These are phyloP conservation scores for Chelon auratus DNA, from an alignment of 2,797 vertebrate genomes.

Conservation along the genomic window DNA sequence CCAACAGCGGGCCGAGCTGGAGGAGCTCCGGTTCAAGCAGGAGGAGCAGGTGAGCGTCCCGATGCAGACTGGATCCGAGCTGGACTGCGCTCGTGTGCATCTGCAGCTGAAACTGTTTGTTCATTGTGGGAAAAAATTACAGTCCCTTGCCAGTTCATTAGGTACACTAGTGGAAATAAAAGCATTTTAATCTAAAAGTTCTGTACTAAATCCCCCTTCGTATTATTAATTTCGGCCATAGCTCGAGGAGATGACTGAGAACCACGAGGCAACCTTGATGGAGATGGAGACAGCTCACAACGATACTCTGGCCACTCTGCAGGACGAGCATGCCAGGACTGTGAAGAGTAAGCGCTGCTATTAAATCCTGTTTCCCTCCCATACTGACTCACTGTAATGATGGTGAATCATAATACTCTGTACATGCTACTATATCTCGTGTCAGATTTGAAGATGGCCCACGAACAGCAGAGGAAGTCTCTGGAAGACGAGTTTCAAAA, in stretches of 20 bases:
- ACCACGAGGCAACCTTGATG: constrained; percentile 85
- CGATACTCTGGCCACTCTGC: constrained; percentile 85
- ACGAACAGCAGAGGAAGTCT: constrained; percentile 92
- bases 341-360: constrained; percentile 87
- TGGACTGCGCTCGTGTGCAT: not conserved
- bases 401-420: too few relatives aligned
- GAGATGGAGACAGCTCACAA: constrained; percentile 89
- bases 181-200: too few relatives aligned
- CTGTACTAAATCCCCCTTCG: not conserved
- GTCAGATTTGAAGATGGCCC: constrained; percentile 90
- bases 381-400: not conserved
- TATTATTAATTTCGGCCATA: constrained; percentile 62
- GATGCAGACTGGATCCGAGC: not conserved
- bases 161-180: too few relatives aligned
- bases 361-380: not conserved
- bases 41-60: constrained; percentile 85
- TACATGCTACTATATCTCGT: not conserved
- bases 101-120: not conserved
- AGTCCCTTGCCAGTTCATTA: too few relatives aligned
- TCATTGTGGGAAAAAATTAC: too few relatives aligned
- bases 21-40: constrained; percentile 83
- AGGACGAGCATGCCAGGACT: constrained; percentile 90
- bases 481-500: constrained; percentile 94
- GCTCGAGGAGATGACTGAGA: constrained; percentile 91
- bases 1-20: constrained; percentile 84